Evolutionary conservation across 2,888 invertebrate genomes (phyloP).

Genomic region (Xestia c-nigrum): DNA sequence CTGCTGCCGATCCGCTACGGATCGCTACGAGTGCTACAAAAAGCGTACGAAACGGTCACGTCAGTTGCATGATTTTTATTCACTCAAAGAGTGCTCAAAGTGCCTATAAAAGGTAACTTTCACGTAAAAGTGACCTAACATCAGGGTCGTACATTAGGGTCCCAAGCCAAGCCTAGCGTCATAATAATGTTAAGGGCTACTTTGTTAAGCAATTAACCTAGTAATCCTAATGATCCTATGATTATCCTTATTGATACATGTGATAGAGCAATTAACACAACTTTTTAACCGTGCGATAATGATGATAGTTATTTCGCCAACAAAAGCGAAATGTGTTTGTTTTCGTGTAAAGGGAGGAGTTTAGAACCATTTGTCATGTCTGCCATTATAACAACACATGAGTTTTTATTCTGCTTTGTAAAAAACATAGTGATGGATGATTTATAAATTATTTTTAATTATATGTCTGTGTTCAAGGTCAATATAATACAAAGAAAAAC

Average conservation of each 20-base stretch:
- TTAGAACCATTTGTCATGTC: conserved; percentile 44
- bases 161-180: not conserved
- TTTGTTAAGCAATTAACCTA: not conserved
- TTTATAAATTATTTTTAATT: conserved; percentile 31
- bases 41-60: too few relatives aligned
- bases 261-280: conserved; percentile 17
- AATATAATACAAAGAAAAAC: conserved; percentile 22
- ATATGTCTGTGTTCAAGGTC: conserved; percentile 20
- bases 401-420: not conserved
- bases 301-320: conserved; percentile 15
- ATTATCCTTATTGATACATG: conserved; percentile 11
- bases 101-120: too few relatives aligned
- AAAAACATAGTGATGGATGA: conserved; percentile 43
- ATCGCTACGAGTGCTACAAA: too few relatives aligned
- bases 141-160: not conserved
- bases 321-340: conserved; percentile 24
- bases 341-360: conserved; percentile 26
- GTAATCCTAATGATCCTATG: not conserved
- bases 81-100: too few relatives aligned
- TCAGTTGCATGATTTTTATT: too few relatives aligned
- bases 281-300: not conserved
- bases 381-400: conserved; percentile 19
- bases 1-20: too few relatives aligned
- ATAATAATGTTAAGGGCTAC: not conserved
- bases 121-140: too few relatives aligned